Evolutionary conservation across 2,888 invertebrate species (phyloP), one percentile per base, ranked within the genome.

Genomic region (Neoitamus cyanurus): DNA sequence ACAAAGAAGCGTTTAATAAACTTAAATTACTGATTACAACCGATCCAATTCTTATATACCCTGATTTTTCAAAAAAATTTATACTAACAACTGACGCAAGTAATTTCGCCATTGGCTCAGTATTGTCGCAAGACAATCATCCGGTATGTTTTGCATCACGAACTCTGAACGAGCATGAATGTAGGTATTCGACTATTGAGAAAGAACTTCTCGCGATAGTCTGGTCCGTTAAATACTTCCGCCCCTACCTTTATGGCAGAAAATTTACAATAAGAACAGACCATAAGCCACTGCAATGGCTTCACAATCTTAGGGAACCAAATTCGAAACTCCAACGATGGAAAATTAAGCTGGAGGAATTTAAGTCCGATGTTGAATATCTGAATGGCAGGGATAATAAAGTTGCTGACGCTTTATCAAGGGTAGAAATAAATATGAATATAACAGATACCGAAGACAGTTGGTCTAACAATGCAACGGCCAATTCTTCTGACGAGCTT

Each of bases 371-470:
- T 5, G 86, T 86, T 7, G 77, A 7, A 84, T 85, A 83, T 87
- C 87, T 68, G 86, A 87, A 36, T 87, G 84, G 87, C 15, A 84
- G 84, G 70, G 28, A 36, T 0, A 87, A 87, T 72, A 31, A 84
- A 5, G 73, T 73, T 11, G 84, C 84, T 11, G 85, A 85, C 20
- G 78, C 83, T 4, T 15, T 86, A 5, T 83, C 83, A 20, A 31
- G 85, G 48, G 7, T 85, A 36, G 78, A 42, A 77, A 34, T 48
- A 13, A 83, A 84, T 25, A 48, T 72, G 46, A 42, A 70, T 13
- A 31, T 36, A 25, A 30, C 48, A 28, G 70, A 80, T 3, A 5
- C 42, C 4, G 42, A 42, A 3, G 42, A 42, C 4, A 69, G 83
- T 31, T 69, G 84, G 36, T 83, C 84, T 25, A 58, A 31, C 7